A percentile compares a stretch with the other conserved stretches of the same genome.
These are phyloP conservation scores for Luehdorfia chinensis DNA, from an alignment of 1,140 invertebrate genomes.

Conservation along the genomic window DNA sequence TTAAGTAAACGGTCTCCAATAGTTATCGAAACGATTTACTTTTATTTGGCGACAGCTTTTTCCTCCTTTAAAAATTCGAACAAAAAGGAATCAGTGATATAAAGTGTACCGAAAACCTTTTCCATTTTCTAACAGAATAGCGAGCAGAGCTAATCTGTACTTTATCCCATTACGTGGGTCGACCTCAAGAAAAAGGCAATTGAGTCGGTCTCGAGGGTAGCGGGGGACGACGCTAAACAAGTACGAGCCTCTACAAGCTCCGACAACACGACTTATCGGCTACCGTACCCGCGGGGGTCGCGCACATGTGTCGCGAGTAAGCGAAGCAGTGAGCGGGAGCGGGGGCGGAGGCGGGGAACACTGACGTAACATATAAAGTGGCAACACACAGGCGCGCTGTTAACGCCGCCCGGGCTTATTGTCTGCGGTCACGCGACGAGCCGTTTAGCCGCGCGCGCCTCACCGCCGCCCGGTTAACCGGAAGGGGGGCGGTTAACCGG, in stretches of 20 bases:
- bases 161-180: constrained; percentile 67
- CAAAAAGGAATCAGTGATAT: not conserved
- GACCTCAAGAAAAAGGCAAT: constrained; percentile 71
- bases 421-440: constrained; percentile 76
- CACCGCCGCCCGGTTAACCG: constrained; percentile 72
- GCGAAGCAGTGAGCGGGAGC: constrained; percentile 21
- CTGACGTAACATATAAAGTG: constrained; percentile 78
- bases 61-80: not conserved
- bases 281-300: constrained; percentile 34
- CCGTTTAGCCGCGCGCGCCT: constrained; percentile 72
- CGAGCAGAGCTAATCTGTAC: constrained; percentile 65
- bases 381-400: constrained; percentile 74
- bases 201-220: constrained; percentile 46
- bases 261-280: constrained; percentile 58
- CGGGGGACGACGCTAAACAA: constrained; percentile 47
- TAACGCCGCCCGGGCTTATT: constrained; percentile 74
- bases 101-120: constrained; percentile 35
- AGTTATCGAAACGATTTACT: no score
- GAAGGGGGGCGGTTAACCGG: constrained; percentile 75
- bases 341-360: constrained; percentile 30
- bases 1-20: no score
- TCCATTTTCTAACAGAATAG: constrained; percentile 53
- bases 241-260: constrained; percentile 50
- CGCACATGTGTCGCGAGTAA: constrained; percentile 32
- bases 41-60: no score